Percentiles rank a stretch among this genome's conserved stretches.
These are phyloP conservation scores for Pachliopta kotzebuea DNA, from an alignment of 2,888 invertebrate genomes.

Conservation along the genomic window DNA sequence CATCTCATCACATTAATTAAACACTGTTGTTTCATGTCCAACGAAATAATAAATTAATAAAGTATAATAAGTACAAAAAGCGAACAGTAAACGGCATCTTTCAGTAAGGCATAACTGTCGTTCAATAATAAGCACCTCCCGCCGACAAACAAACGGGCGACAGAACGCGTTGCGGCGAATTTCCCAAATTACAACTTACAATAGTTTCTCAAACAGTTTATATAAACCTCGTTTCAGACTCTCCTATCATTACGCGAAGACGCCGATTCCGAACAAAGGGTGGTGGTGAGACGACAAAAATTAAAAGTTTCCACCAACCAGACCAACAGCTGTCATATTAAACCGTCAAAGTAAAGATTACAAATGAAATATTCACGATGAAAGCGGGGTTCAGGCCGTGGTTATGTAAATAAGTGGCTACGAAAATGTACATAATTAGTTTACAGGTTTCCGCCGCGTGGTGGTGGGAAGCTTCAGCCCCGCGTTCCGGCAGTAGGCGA, in stretches of 20 bases:
- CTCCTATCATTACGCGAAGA: slow-evolving; percentile 74
- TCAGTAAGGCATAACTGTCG: slow-evolving; percentile 54
- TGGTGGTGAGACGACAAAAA: slow-evolving; percentile 67
- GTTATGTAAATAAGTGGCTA: slow-evolving; percentile 80
- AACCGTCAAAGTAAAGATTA: slow-evolving; percentile 79
- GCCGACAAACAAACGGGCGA: slow-evolving; percentile 50
- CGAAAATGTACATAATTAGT: slow-evolving; percentile 81
- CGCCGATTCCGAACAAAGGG: slow-evolving; percentile 66
- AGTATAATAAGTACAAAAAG: background rate
- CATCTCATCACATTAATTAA: too few species aligned
- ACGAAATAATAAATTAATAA: background rate
- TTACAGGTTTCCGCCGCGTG: slow-evolving; percentile 74
- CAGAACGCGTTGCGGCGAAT: slow-evolving; percentile 52
- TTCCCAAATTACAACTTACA: slow-evolving; percentile 66
- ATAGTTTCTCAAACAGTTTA: slow-evolving; percentile 68
- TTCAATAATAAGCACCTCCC: slow-evolving; percentile 61
- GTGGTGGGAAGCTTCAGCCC: slow-evolving; percentile 47
- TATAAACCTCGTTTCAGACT: slow-evolving; percentile 65
- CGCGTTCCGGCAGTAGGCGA: slow-evolving; percentile 59
- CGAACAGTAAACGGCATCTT: slow-evolving; percentile 38
- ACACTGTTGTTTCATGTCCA: too few species aligned
- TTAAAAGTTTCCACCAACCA: slow-evolving; percentile 78
- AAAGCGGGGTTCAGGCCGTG: slow-evolving; percentile 75
- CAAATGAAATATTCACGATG: slow-evolving; percentile 80
- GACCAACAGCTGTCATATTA: slow-evolving; percentile 79